These are phyloP conservation scores for Cylloceria caligata DNA, from an alignment of 2,888 invertebrate species.

Conservation along the genomic window DNA sequence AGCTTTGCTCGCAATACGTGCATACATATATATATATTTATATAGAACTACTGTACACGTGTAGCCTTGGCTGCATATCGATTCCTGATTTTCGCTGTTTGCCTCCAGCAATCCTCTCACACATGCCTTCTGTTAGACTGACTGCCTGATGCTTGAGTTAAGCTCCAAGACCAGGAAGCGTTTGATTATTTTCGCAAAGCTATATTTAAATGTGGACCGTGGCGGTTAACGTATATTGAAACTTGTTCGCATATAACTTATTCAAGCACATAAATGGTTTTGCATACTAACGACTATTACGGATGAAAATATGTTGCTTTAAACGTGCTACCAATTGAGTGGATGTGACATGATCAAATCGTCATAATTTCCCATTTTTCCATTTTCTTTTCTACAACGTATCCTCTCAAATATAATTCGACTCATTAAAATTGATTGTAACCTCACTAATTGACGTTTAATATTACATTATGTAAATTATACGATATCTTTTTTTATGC, in stretches of 20 bases:
- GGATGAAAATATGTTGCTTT: not conserved
- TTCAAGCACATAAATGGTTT: slow-evolving; percentile 42
- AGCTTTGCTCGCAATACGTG: slow-evolving; percentile 27
- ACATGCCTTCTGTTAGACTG: not conserved
- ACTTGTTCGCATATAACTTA: slow-evolving; percentile 14
- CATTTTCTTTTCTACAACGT: not conserved
- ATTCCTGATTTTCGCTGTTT: slow-evolving; percentile 50
- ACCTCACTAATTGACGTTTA: not conserved
- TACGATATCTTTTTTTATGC: not conserved
- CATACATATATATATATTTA: slow-evolving; percentile 2
- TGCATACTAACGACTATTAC: not conserved
- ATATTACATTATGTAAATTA: not conserved
- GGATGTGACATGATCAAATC: not conserved
- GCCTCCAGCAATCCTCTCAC: slow-evolving; percentile 8
- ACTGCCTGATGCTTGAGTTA: slow-evolving; percentile 9
- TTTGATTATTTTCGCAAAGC: slow-evolving; percentile 60
- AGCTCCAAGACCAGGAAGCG: slow-evolving; percentile 63
- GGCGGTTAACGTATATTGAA: not conserved
- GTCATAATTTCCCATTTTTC: not conserved
- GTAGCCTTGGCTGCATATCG: slow-evolving; percentile 55
- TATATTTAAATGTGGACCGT: slow-evolving; percentile 53
- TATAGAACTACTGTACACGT: not conserved
- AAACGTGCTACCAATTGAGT: not conserved
- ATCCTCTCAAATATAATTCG: too few species aligned
- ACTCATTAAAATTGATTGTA: not conserved